These are phyloP conservation scores for Miichthys miiuy DNA, from an alignment of 2,797 vertebrate genomes.

Conservation along the genomic window DNA sequence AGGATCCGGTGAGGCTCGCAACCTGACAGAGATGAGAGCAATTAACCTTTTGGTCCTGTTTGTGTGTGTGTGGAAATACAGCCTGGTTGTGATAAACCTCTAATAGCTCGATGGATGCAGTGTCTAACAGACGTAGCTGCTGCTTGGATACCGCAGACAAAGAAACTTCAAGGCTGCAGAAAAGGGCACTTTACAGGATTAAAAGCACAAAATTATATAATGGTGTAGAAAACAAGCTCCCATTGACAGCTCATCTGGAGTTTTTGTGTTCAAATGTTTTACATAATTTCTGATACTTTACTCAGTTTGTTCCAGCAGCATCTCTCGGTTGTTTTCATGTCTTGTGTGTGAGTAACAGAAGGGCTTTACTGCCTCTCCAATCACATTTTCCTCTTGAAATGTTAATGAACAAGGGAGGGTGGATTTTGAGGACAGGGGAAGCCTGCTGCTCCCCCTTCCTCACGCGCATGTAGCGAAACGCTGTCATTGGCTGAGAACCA, in stretches of 20 bases:
- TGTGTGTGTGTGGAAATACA: conserved; percentile 38
- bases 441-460: conserved; percentile 50
- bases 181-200: conserved; percentile 18
- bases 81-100: conserved; percentile 39
- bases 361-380: conserved; percentile 28
- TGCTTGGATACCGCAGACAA: conserved; percentile 30
- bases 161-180: conserved; percentile 21
- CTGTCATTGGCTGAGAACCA: conserved; percentile 40
- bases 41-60: conserved; percentile 76
- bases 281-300: conserved; percentile 17
- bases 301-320: conserved; percentile 6
- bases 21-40: conserved; percentile 61
- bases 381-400: conserved; percentile 68
- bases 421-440: conserved; percentile 52
- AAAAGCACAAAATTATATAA: conserved; percentile 5
- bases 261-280: conserved; percentile 13
- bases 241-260: background rate
- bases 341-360: conserved; percentile 17
- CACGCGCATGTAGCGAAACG: conserved; percentile 31
- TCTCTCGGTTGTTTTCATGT: conserved; percentile 14
- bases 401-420: conserved; percentile 63
- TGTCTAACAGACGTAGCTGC: conserved; percentile 27
- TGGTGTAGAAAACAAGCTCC: conserved; percentile 21
- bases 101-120: conserved; percentile 8
- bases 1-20: conserved; percentile 38